Percentiles rank a stretch among this genome's conserved stretches.
Evolutionary conservation across 1,140 invertebrate species (phyloP).

Genomic region (Zaprionus ghesquierei): DNA sequence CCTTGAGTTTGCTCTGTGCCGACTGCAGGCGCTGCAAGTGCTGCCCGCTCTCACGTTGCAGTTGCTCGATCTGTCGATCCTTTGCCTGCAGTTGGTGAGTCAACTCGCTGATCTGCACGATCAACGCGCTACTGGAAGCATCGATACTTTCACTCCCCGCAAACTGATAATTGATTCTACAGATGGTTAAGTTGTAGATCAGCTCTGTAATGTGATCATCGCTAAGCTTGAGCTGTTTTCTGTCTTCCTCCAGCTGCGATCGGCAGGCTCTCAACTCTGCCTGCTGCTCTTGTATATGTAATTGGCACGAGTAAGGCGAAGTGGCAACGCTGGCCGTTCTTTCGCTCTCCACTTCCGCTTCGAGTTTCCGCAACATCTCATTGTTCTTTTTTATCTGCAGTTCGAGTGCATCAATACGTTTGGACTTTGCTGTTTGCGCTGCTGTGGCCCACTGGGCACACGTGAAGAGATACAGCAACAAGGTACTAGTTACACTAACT

Average conservation of each 20-base stretch:
- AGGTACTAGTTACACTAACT: not conserved
- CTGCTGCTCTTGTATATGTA: not conserved
- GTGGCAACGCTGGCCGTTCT: not conserved
- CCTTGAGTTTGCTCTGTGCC: not conserved
- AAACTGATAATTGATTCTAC: not conserved
- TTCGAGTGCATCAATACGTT: not conserved
- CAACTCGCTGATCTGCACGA: not conserved
- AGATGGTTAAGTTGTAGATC: not conserved
- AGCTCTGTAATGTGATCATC: not conserved
- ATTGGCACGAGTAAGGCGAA: not conserved
- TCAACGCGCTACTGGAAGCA: not conserved
- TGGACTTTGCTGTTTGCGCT: not conserved
- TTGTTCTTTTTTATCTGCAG: not conserved
- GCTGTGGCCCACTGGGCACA: not conserved
- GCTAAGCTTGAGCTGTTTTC: not conserved
- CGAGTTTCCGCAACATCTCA: not conserved
- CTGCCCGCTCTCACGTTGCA: not conserved
- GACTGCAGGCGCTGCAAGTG: not conserved
- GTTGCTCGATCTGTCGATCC: not conserved
- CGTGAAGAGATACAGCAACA: not conserved
- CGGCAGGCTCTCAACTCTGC: not conserved
- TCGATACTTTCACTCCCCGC: not conserved
- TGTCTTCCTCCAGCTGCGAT: not conserved
- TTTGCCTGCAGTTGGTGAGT: not conserved
- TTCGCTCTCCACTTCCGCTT: not conserved